Evolutionary conservation across 1,140 invertebrate genomes (phyloP).

Genomic region (Calephelis nemesis): DNA sequence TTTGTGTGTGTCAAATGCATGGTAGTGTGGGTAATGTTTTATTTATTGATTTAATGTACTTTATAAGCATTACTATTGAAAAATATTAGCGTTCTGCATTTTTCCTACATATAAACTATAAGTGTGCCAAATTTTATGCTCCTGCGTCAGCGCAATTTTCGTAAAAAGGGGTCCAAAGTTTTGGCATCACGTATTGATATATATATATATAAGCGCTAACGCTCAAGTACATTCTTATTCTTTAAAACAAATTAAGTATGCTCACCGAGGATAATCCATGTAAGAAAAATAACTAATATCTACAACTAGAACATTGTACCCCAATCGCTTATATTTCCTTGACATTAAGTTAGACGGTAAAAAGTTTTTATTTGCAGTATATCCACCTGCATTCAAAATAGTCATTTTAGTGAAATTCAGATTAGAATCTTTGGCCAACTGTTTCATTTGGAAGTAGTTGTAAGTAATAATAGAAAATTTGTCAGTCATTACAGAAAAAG

Average conservation of each 20-base stretch:
- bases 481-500: slow-evolving; percentile 34
- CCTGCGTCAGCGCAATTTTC: no score
- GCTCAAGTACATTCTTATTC: no score
- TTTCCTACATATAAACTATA: no score
- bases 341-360: slow-evolving; percentile 30
- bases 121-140: no score
- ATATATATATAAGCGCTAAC: no score
- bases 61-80: no score
- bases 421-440: slow-evolving; percentile 44
- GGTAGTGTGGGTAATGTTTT: no score
- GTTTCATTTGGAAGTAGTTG: slow-evolving; percentile 50
- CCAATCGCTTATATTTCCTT: slow-evolving; percentile 36
- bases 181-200: no score
- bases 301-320: slow-evolving; percentile 50
- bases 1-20: no score
- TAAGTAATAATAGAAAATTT: slow-evolving; percentile 34
- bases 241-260: background rate
- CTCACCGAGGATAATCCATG: slow-evolving; percentile 53
- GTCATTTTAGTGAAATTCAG: slow-evolving; percentile 51
- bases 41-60: no score
- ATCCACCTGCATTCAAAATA: slow-evolving; percentile 50
- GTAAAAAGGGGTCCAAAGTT: no score
- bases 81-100: no score
- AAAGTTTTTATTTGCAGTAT: slow-evolving; percentile 46
- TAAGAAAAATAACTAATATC: slow-evolving; percentile 49